Evolutionary conservation across 2,888 invertebrate species (phyloP).

Genomic region (Aphidius colemani): DNA sequence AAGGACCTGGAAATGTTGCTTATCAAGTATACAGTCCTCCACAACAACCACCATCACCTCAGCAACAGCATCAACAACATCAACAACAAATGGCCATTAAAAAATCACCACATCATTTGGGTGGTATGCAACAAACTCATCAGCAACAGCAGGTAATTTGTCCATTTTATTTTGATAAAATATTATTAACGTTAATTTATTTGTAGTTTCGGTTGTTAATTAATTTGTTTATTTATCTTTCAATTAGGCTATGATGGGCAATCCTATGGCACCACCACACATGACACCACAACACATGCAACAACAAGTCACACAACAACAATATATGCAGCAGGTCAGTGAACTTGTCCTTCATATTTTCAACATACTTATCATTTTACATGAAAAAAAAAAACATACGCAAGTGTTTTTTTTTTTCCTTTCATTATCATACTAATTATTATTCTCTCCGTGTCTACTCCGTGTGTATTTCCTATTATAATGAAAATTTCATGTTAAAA

Average conservation of each 20-base stretch:
- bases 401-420: background rate
- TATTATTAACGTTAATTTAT: background rate
- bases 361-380: background rate
- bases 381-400: background rate
- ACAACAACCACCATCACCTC: slow-evolving; percentile 63
- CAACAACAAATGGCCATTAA: slow-evolving; percentile 56
- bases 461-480: no score
- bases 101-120: slow-evolving; percentile 55
- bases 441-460: no score
- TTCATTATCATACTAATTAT: no score
- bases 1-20: slow-evolving; percentile 55
- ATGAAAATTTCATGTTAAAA: no score
- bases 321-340: slow-evolving; percentile 60
- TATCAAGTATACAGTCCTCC: slow-evolving; percentile 66
- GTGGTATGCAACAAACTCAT: slow-evolving; percentile 53
- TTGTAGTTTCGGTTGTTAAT: slow-evolving; percentile 5
- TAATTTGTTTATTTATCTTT: slow-evolving; percentile 10
- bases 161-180: background rate
- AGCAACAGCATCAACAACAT: slow-evolving; percentile 54
- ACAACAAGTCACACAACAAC: slow-evolving; percentile 56
- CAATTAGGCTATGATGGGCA: slow-evolving; percentile 52
- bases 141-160: slow-evolving; percentile 56
- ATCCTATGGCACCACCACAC: slow-evolving; percentile 54
- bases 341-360: slow-evolving; percentile 32
- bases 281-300: slow-evolving; percentile 55